Percentiles rank a stretch among this genome's conserved stretches.
phyloP scores from a whole-genome alignment of 2,113 vertebrate species.

The Dissostichus mawsoni region DNA sequence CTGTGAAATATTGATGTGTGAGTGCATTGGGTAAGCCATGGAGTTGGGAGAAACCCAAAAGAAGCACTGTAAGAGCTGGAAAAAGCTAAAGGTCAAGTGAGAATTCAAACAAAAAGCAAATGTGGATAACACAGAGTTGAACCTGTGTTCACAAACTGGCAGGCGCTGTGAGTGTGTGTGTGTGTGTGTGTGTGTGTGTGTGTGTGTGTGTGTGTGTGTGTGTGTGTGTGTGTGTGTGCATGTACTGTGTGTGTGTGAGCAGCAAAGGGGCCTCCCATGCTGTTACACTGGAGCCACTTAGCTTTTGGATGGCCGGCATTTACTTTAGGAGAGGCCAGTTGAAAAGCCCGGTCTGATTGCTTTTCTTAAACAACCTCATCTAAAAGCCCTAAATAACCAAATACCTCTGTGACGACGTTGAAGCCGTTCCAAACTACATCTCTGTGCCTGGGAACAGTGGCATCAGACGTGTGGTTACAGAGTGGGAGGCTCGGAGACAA shows the following conservation, averaged over 20 bases:
- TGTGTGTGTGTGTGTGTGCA: not conserved
- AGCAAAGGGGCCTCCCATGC: constrained; percentile 36
- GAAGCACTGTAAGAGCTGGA: constrained; percentile 10
- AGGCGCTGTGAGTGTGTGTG: constrained; percentile 1
- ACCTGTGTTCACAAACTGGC: constrained; percentile 49
- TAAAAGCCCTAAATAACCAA: constrained; percentile 59
- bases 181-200: not conserved
- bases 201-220: not conserved
- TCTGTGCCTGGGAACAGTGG: constrained; percentile 58
- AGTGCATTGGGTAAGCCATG: constrained; percentile 6
- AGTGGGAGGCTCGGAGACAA: constrained; percentile 34
- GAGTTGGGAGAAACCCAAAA: constrained; percentile 6
- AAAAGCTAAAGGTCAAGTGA: constrained; percentile 42
- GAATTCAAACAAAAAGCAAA: constrained; percentile 50
- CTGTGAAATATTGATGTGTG: constrained; percentile 31
- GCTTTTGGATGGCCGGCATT: constrained; percentile 58
- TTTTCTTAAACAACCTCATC: constrained; percentile 67
- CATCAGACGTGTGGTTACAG: constrained; percentile 45
- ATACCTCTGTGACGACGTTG: constrained; percentile 43
- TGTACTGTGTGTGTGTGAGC: not conserved
- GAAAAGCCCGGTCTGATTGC: constrained; percentile 71
- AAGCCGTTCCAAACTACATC: constrained; percentile 43
- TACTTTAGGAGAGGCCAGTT: constrained; percentile 49
- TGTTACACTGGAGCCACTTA: constrained; percentile 63
- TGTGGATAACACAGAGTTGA: constrained; percentile 39